Evolutionary conservation across 53 echinoderm and acorn worm genomes (phyloP).

Genomic region (Hippasteria phrygiana): DNA sequence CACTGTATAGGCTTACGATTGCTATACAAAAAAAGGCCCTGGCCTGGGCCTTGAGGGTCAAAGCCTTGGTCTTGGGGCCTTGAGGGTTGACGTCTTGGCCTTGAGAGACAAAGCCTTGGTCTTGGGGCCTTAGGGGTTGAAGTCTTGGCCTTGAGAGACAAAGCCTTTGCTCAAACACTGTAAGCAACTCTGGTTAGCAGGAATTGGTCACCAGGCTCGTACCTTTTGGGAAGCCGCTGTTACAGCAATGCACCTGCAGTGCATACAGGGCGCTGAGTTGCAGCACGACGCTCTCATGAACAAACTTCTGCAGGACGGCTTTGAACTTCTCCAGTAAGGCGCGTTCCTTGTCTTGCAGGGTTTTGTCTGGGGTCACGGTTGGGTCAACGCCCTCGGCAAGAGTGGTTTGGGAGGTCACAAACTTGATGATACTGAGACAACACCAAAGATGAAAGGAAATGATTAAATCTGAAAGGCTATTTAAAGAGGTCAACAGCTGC

Average conservation of each 20-base stretch:
- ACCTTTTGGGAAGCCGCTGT: constrained; percentile 93
- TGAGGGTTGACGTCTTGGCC: too few relatives aligned
- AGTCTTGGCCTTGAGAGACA: too few relatives aligned
- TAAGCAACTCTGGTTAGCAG: not conserved
- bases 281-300: constrained; percentile 83
- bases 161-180: not conserved
- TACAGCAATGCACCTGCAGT: constrained; percentile 89
- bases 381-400: constrained; percentile 77
- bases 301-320: constrained; percentile 88
- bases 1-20: too few relatives aligned
- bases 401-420: constrained; percentile 85
- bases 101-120: too few relatives aligned
- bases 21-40: too few relatives aligned
- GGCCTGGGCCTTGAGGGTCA: too few relatives aligned
- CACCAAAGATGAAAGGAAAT: not conserved
- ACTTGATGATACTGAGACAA: constrained; percentile 79
- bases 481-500: too few relatives aligned
- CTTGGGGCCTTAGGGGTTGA: too few relatives aligned
- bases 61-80: too few relatives aligned
- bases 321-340: constrained; percentile 85
- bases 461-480: too few relatives aligned
- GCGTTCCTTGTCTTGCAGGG: constrained; percentile 85
- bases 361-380: constrained; percentile 79
- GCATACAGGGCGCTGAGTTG: constrained; percentile 96
- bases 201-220: not conserved